These are phyloP conservation scores for Huso huso DNA, from an alignment of 2,797 vertebrate genomes.

Conservation along the genomic window DNA sequence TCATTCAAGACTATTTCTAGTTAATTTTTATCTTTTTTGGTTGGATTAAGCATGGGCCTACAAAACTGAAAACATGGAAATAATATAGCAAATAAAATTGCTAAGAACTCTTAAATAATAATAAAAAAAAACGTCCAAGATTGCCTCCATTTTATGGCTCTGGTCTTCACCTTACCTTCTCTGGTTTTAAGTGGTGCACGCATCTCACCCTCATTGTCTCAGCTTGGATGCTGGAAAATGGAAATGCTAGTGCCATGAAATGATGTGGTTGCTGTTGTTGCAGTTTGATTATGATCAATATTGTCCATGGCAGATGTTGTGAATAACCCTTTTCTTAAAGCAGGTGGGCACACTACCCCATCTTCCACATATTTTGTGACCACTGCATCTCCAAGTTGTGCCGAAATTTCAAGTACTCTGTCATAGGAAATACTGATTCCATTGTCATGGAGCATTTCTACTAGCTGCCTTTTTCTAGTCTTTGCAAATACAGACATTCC, in stretches of 20 bases:
- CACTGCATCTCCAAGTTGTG: constrained; percentile 7
- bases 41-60: too few species aligned
- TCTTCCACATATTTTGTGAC: constrained; percentile 3
- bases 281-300: constrained; percentile 10
- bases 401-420: background rate
- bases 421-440: too few species aligned
- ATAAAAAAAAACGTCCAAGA: too few species aligned
- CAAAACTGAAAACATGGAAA: too few species aligned
- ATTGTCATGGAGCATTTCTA: constrained; percentile 5
- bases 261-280: constrained; percentile 8
- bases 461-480: constrained; percentile 14
- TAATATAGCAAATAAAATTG: too few species aligned
- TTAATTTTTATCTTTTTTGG: too few species aligned
- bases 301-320: constrained; percentile 11
- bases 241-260: constrained; percentile 14
- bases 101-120: too few species aligned
- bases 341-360: constrained; percentile 9
- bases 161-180: too few species aligned
- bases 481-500: constrained; percentile 15
- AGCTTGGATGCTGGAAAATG: constrained; percentile 16
- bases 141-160: too few species aligned
- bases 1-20: too few species aligned
- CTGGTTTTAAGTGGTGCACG: background rate
- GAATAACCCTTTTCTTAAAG: constrained; percentile 8
- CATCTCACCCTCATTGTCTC: background rate